Percentiles rank a stretch among this genome's conserved stretches.
These are phyloP conservation scores for Cydia splendana DNA, from an alignment of 1,140 invertebrate genomes.

Conservation along the genomic window DNA sequence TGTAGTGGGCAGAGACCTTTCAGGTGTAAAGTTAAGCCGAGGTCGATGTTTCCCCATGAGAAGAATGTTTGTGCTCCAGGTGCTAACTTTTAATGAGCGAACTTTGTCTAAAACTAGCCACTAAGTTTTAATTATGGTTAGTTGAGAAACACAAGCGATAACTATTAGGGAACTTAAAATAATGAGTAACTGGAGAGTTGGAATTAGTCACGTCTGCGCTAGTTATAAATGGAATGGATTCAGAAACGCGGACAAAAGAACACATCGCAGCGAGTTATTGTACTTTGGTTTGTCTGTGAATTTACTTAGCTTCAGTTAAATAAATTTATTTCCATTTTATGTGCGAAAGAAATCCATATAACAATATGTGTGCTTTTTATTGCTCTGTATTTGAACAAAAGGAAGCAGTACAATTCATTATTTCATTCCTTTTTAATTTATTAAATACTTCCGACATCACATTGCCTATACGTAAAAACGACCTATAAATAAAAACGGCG, in stretches of 20 bases:
- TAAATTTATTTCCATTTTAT: too few species aligned
- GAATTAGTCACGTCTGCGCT: not conserved
- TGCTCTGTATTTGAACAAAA: too few species aligned
- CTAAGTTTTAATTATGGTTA: slow-evolving; percentile 67
- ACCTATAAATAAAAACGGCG: not conserved
- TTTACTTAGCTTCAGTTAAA: too few species aligned
- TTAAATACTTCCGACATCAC: not conserved
- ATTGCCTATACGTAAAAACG: not conserved
- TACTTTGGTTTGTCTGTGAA: not conserved
- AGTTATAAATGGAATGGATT: slow-evolving; percentile 9
- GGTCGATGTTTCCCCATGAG: slow-evolving; percentile 49
- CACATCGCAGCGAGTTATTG: not conserved
- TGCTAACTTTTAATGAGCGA: slow-evolving; percentile 72
- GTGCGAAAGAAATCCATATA: too few species aligned
- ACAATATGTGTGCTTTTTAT: too few species aligned
- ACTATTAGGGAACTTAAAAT: slow-evolving; percentile 45
- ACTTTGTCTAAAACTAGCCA: slow-evolving; percentile 62
- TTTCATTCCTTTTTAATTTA: too few species aligned
- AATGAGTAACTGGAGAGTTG: slow-evolving; percentile 28
- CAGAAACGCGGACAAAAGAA: not conserved
- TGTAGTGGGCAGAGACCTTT: too few species aligned
- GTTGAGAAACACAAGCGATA: slow-evolving; percentile 48
- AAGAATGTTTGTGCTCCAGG: slow-evolving; percentile 61
- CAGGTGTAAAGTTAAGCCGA: slow-evolving; percentile 42
- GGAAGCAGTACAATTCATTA: too few species aligned